These are phyloP conservation scores for Tiliacea aurago DNA, from an alignment of 2,888 invertebrate genomes.

Conservation along the genomic window DNA sequence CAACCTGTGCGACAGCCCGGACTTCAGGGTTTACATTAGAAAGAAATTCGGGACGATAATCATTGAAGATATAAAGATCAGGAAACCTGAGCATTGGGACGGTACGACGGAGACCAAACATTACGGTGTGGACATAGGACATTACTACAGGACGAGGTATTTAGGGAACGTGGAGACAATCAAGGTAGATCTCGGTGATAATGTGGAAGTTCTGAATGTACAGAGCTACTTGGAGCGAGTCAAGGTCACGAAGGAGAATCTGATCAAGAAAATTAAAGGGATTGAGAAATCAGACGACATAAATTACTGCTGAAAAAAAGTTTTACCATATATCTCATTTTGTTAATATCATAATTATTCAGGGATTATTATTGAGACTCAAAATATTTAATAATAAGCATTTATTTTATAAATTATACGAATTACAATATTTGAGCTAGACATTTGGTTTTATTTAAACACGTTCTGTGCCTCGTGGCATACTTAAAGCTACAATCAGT, in stretches of 20 bases:
- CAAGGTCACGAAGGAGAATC: conserved; percentile 71
- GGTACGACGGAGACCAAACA: conserved; percentile 79
- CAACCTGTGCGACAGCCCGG: conserved; percentile 84
- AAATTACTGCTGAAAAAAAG: not conserved
- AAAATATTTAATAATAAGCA: conserved; percentile 65
- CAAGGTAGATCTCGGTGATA: conserved; percentile 79
- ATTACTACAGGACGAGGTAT: conserved; percentile 82
- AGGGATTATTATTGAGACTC: conserved; percentile 28
- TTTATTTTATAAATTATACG: conserved; percentile 70
- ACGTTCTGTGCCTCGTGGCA: conserved; percentile 77
- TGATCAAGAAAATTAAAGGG: conserved; percentile 75
- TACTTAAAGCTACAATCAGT: conserved; percentile 78
- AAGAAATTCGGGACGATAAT: conserved; percentile 73
- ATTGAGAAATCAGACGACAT: not conserved
- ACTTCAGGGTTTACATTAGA: conserved; percentile 78
- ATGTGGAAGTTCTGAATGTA: conserved; percentile 76
- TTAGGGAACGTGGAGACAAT: conserved; percentile 79
- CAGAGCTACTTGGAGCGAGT: conserved; percentile 79
- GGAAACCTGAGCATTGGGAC: conserved; percentile 83
- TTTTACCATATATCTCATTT: not conserved
- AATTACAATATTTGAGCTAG: conserved; percentile 82
- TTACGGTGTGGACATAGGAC: conserved; percentile 79
- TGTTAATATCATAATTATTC: not conserved
- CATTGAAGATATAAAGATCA: conserved; percentile 69
- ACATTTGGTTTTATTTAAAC: conserved; percentile 80